Conservation (phyloP, 2,888 invertebrate genomes). For the Spodoptera exigua region DNA sequence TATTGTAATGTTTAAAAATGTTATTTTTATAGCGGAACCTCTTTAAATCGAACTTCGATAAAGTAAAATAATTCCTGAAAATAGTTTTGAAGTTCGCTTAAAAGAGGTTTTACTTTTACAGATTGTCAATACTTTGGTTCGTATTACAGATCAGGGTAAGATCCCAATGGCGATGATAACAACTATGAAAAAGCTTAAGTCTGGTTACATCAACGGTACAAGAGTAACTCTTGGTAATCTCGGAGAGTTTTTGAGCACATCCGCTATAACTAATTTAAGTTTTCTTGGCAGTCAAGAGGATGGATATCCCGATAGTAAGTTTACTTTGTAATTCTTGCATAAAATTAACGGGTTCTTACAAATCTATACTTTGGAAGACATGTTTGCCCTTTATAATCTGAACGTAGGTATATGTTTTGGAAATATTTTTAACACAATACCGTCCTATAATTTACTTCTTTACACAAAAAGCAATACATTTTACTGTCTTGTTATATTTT, state of each 20-base stretch:
- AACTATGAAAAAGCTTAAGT: constrained; percentile 99
- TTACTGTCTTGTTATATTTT: constrained; percentile 46
- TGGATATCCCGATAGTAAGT: constrained; percentile 95
- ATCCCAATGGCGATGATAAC: constrained; percentile 98
- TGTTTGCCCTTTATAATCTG: too few species aligned
- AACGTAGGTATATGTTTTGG: too few species aligned
- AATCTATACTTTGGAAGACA: too few species aligned
- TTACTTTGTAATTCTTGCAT: background rate
- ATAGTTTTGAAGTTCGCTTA: too few species aligned
- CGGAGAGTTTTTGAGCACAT: constrained; percentile 98
- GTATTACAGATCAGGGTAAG: constrained; percentile 94
- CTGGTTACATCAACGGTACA: constrained; percentile 99
- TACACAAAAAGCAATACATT: too few species aligned
- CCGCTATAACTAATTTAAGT: constrained; percentile 98
- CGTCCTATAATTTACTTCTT: background rate
- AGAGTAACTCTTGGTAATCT: constrained; percentile 98
- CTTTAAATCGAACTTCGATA: too few species aligned
- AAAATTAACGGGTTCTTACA: too few species aligned
- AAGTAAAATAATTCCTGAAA: too few species aligned
- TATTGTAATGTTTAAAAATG: constrained; percentile 5
- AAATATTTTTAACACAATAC: too few species aligned
- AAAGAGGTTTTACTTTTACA: background rate
- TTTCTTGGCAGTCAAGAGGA: constrained; percentile 98
- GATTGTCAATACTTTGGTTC: background rate
- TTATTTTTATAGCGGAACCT: too few species aligned